Conservation (phyloP, 2,888 invertebrate genomes). For the Dasypolia templi region DNA sequence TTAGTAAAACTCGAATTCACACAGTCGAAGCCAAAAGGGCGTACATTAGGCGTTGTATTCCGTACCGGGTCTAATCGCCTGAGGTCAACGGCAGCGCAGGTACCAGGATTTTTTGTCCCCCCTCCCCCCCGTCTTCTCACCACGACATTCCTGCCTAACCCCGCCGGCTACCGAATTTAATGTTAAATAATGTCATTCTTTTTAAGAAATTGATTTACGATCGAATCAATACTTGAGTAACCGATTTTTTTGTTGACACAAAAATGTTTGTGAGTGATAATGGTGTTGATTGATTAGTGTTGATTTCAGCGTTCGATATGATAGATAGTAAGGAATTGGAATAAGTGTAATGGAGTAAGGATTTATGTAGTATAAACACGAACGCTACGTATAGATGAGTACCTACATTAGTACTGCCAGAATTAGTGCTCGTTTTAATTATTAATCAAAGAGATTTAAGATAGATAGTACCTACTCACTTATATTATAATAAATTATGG, state of each 20-base stretch:
- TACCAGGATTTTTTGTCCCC: slow-evolving; percentile 85
- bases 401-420: too few relatives aligned
- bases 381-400: too few relatives aligned
- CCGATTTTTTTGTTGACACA: slow-evolving; percentile 34
- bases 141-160: slow-evolving; percentile 72
- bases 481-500: too few relatives aligned
- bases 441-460: too few relatives aligned
- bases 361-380: not conserved
- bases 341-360: not conserved
- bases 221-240: slow-evolving; percentile 38
- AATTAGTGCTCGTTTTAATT: too few relatives aligned
- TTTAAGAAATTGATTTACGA: slow-evolving; percentile 65
- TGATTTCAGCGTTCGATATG: slow-evolving; percentile 30
- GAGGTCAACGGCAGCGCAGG: slow-evolving; percentile 88
- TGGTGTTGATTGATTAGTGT: slow-evolving; percentile 44
- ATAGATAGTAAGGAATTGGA: not conserved
- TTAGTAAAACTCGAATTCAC: slow-evolving; percentile 19
- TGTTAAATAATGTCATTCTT: slow-evolving; percentile 81
- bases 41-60: slow-evolving; percentile 74
- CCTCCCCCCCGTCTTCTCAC: slow-evolving; percentile 64
- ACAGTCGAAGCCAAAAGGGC: slow-evolving; percentile 36
- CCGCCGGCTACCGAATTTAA: slow-evolving; percentile 83
- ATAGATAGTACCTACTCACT: too few relatives aligned
- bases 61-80: slow-evolving; percentile 81
- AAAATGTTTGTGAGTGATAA: slow-evolving; percentile 33